Percentiles rank a stretch among this genome's conserved stretches.
phyloP scores from a whole-genome alignment of 1,140 invertebrate species.

The Ceratosolen solmsi region DNA sequence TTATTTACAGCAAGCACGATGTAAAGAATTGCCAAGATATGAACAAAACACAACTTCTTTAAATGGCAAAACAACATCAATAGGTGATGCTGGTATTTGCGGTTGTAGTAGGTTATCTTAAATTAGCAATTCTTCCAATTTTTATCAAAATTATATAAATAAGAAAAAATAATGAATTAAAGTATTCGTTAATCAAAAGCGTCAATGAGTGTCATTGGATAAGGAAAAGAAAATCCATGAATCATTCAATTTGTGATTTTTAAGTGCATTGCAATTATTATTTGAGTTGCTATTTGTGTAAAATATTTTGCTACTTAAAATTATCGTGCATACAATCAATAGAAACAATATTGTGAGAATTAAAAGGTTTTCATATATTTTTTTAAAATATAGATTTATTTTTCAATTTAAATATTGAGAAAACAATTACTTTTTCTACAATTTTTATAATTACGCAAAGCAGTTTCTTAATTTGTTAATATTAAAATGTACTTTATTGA shows the following conservation, averaged over 20 bases:
- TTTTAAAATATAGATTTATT: constrained; percentile 38
- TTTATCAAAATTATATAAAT: constrained; percentile 16
- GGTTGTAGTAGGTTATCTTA: constrained; percentile 72
- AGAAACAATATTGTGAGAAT: constrained; percentile 7
- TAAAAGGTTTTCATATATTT: constrained; percentile 29
- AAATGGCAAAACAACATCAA: constrained; percentile 81
- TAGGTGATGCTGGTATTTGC: constrained; percentile 80
- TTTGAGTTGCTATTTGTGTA: constrained; percentile 27
- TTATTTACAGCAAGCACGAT: constrained; percentile 81
- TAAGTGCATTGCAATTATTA: constrained; percentile 45
- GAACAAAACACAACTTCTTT: constrained; percentile 81
- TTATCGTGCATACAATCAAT: not conserved
- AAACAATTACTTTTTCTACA: constrained; percentile 16
- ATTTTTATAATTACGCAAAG: constrained; percentile 22
- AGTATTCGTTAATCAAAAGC: constrained; percentile 20
- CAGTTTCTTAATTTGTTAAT: constrained; percentile 21
- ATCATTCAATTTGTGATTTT: constrained; percentile 48
- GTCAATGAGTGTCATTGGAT: constrained; percentile 30
- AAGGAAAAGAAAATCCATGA: constrained; percentile 27
- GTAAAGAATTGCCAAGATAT: constrained; percentile 84
- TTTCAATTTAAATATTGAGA: constrained; percentile 22
- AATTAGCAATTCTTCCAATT: constrained; percentile 50
- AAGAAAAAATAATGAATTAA: constrained; percentile 25
- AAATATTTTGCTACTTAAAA: constrained; percentile 15
- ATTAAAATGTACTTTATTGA: constrained; percentile 29